Base-by-base conservation (phyloP, 2,888 invertebrate species). In the Allophyes oxyacanthae region DNA sequence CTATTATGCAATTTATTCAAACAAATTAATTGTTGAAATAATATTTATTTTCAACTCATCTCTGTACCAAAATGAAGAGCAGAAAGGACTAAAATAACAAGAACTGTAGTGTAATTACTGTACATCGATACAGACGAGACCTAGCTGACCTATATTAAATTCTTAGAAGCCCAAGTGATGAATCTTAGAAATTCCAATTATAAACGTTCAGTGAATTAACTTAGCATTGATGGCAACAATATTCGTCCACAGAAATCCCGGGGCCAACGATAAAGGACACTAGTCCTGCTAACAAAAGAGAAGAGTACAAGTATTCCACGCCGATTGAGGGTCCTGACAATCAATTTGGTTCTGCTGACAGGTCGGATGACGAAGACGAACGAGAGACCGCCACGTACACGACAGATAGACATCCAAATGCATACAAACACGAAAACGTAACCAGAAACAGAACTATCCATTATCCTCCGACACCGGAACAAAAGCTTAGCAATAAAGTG, bases 341-440 rank as follows among this genome's bases (percentile, higher is more conserved):
- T 77, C 96, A 96, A 77, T 95, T 95, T 66, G 96, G 96, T 20
- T 96, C 96, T 10, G 96, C 96, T 25, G 97, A 97, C 83, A 95
- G 95, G 69, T 95, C 96, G 63, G 95, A 96, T 75, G 96, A 96
- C 69, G 95, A 95, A 78, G 95, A 95, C 48, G 93, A 93, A 34
- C 85, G 76, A 26, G 90, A 90, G 52, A 48, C 70, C 7, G 73
- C 66, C 1, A 83, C 78, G n/a, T 85, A 85, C 41, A 64, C 65
- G 14, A 64, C 74, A 13, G 66, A 74, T 37, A 75, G 63, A 62
- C 68, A 73, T 48, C 61, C 64, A 64, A 75, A 62, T 52, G 48
- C 55, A 58, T 72, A 69, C 57, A 75, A 68, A 75, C 52, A 65
- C 7, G 79, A 76, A 64, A 85, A 82, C 66, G 77, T 77, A 25